Conservation (phyloP, 2,888 invertebrate genomes). For the Margaritifera margaritifera region DNA sequence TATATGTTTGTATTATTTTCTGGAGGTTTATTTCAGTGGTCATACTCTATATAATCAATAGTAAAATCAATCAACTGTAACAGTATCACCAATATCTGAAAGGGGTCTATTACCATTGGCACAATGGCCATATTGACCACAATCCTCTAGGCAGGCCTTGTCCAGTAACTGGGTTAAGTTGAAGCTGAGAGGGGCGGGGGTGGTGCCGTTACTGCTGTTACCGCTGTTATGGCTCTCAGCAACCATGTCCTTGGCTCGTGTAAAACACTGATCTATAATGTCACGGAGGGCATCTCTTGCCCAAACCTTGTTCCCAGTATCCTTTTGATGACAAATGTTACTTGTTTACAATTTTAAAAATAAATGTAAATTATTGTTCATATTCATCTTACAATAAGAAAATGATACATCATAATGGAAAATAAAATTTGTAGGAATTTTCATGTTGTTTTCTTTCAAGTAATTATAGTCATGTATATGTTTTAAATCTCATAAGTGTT, state of each 20-base stretch:
- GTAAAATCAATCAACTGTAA: no score
- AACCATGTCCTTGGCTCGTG: conserved; percentile 24
- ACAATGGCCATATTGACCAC: conserved; percentile 50
- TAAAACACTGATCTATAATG: conserved; percentile 50
- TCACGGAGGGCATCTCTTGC: conserved; percentile 48
- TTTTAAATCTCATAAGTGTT: no score
- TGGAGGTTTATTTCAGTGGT: no score
- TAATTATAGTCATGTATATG: no score
- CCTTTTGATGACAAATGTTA: conserved; percentile 23
- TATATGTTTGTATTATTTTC: no score
- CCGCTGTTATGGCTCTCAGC: conserved; percentile 26
- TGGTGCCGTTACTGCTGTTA: conserved; percentile 16
- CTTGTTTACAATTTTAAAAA: neutral
- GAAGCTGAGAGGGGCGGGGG: conserved; percentile 12
- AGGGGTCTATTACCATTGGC: conserved; percentile 33
- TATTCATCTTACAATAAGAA: neutral
- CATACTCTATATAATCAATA: no score
- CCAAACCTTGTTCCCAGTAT: conserved; percentile 45
- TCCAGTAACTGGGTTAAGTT: conserved; percentile 18
- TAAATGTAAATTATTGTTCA: neutral
- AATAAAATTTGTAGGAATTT: no score
- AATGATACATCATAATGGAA: no score
- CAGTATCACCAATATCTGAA: neutral
- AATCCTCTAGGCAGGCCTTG: conserved; percentile 43
- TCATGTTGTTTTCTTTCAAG: no score